Evolutionary conservation across 2,888 invertebrate genomes (phyloP), one percentile per base, ranked within the genome.

Genomic region (Drosophila ezoana): DNA sequence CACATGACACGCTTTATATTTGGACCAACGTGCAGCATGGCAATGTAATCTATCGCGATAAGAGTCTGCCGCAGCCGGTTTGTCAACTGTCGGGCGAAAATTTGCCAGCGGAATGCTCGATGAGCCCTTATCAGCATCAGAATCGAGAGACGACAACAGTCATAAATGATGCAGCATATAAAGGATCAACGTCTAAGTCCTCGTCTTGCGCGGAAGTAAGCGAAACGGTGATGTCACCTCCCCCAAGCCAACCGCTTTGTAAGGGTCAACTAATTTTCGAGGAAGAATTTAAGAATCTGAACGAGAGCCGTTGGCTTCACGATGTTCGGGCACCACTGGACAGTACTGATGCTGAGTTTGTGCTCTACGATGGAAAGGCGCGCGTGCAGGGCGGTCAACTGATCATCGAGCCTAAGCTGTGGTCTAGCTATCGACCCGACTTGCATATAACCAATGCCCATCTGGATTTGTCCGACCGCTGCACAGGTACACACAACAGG

Each of bases 1-100:
- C 93, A 1, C 94, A 93, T 0, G 95, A 95, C 84, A 91, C 93
- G 11, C 91, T 96, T 37, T 90, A 94, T 74, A 94, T 95, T 77
- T 95, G 95, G 92, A 92, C 94, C 0, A 94, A 94, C 76, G 94
- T 94, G 0, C 94, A 95, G 44, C 89, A 93, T 8, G 91, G 94
- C 41, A 90, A n/a, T 93, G 94, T 18, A 93, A 93, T 86, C 72
- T 93, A 84, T 65, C 89, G 85, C 5, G 76, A 74, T 38, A 64
- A 81, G 9, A 62, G 61, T 1, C 51, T 67, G 5, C 76, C 85
- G 4, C 45, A 84, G 16, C 44, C 65, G 0, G 86, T 89, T 2
- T 88, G 85, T 33, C 49, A 59, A 11, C 33, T 89, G n/a, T 13
- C 45, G 3, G 76, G 72, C 3, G 23, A 18, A 8, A 35, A 69